Evolutionary conservation across 2,113 vertebrate species (phyloP).

Genomic region (Eolophus roseicapilla): DNA sequence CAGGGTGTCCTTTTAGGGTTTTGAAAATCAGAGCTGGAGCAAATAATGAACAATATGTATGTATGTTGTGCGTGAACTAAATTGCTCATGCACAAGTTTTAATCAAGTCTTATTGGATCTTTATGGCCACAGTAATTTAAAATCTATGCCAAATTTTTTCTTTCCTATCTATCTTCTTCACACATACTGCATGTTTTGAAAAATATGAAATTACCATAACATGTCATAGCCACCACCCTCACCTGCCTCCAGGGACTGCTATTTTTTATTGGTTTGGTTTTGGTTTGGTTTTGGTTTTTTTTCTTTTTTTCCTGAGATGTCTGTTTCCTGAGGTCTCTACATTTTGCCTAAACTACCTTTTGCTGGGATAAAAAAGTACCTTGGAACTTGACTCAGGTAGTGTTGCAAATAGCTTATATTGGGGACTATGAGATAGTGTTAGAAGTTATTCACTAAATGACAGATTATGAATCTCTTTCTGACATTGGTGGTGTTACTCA

Average conservation of each 20-base stretch:
- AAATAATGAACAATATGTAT: background rate
- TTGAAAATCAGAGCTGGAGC: background rate
- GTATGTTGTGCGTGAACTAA: background rate
- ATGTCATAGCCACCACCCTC: background rate
- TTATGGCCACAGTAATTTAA: background rate
- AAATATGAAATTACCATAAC: background rate
- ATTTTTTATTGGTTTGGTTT: background rate
- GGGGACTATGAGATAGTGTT: background rate
- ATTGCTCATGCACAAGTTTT: background rate
- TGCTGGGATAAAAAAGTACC: background rate
- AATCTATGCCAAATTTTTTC: background rate
- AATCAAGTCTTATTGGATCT: background rate
- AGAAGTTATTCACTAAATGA: background rate
- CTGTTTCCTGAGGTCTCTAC: background rate
- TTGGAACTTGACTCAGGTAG: background rate
- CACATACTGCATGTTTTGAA: background rate
- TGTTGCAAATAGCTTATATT: background rate
- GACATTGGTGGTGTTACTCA: background rate
- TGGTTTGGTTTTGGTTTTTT: background rate
- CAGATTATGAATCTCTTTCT: background rate
- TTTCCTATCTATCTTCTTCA: background rate
- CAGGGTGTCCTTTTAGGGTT: background rate
- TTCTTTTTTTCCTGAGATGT: background rate
- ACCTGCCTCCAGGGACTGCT: background rate
- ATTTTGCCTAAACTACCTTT: background rate